Base-by-base conservation (phyloP, 2,888 invertebrate species). In the Cryptops parisi region DNA sequence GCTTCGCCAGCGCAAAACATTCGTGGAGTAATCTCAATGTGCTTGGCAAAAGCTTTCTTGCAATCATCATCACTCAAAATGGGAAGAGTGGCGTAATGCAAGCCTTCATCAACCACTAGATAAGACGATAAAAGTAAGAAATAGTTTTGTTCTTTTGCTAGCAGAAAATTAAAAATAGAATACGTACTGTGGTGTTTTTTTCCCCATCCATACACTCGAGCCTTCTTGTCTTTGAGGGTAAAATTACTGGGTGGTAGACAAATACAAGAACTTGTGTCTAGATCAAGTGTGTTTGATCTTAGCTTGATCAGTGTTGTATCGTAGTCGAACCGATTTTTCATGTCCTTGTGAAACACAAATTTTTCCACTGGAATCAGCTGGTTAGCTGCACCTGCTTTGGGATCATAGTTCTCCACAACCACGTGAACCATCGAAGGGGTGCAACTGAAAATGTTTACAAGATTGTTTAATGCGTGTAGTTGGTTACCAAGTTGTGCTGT, bases 1-100 rank as follows among this genome's bases (percentile, higher is more conserved):
- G 40, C 53, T 25, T 52, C 53, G 17, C 53, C 53, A 21, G 53
- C 53, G 19, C 53, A 52, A 17, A 52, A 33, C 53, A 52, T 52
- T 9, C 44, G 4, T n/a, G 43, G 41, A 6, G 51, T 51, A 3
- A 51, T 44, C 19, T 4, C 38, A 19, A 44, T 51, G n/a, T 43
- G 26, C 17, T 51, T 51, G 15, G 41, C 41, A 19, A 51, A 51
- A 44, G 26, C 51, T 19, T 44, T 25, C 12, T 33, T 41, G 25
- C 51, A 51, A 2, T 6, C 1, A 19, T 26, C 27, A 25, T 51
- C 51, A 26, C 44, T 26, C 25, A 27, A 26, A 26, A 51, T 51
- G n/a, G 51, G 51, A 15, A 51, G 43, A 12, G 19, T n/a, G 17
- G 44, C 51, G 41, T 44, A 25, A 12, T 26, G 12, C 15, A 51